Conservation (phyloP, 2,888 invertebrate genomes). For the Epirrhoe tristata region DNA sequence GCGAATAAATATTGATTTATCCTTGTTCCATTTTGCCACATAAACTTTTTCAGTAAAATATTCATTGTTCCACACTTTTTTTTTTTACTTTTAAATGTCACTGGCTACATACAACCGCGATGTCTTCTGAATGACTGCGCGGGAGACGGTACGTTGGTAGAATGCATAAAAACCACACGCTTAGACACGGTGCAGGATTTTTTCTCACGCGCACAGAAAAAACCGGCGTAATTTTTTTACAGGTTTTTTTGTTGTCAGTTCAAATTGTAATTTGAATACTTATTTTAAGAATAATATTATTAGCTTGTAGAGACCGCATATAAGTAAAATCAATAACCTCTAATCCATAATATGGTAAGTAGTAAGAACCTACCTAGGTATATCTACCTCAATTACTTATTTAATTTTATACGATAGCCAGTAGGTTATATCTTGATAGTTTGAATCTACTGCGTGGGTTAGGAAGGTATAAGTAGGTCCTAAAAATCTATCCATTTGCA, state of each 20-base stretch:
- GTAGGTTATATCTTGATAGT: too few species aligned
- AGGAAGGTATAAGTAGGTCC: too few species aligned
- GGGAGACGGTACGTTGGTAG: constrained; percentile 9
- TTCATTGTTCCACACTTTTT: constrained; percentile 61
- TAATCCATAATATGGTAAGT: background rate
- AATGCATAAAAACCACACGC: constrained; percentile 29
- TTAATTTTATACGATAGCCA: too few species aligned
- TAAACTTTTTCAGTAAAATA: constrained; percentile 69
- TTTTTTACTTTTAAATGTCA: constrained; percentile 32
- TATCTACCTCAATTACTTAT: too few species aligned
- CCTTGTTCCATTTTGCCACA: constrained; percentile 74
- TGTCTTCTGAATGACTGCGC: constrained; percentile 58
- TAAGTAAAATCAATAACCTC: background rate
- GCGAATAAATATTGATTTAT: constrained; percentile 79
- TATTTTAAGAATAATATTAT: background rate
- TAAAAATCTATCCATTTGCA: too few species aligned
- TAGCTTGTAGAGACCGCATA: background rate
- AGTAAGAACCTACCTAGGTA: background rate
- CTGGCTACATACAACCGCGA: constrained; percentile 55
- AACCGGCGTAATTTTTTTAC: background rate
- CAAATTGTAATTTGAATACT: background rate
- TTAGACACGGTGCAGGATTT: constrained; percentile 19
- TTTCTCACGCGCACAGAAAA: constrained; percentile 19
- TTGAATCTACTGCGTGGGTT: background rate
- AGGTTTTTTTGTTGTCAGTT: background rate